Evolutionary conservation across 2,113 vertebrate species (phyloP), one percentile per base, ranked within the genome.

Genomic region (Heterocephalus glaber): DNA sequence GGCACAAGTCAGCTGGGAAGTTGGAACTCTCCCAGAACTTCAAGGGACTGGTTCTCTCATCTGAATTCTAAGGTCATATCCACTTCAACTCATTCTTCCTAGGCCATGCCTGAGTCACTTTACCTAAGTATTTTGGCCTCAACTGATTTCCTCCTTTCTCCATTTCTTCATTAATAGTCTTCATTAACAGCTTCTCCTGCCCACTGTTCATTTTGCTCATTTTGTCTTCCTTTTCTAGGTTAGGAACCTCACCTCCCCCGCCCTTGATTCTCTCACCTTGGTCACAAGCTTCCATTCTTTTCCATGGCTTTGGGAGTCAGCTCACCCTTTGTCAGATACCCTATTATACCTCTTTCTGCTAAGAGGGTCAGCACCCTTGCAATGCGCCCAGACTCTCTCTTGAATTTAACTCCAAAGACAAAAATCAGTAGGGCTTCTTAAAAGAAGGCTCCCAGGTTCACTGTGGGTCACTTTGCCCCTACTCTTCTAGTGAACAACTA

Each of bases 361-460:
- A 77, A 65, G 22, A 49, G 20, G 77, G 17, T 56, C 72, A 14
- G 41, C 41, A 54, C 60, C 66, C 24, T 44, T 94, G 74, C 38
- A 41, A n/a, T 52, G 11, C 54, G 13, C 24, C 12, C 28, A 58
- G 3, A 17, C 2, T 76, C 24, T 74, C 22, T 76, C 58, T 8
- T 63, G 80, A 89, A 86, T 86, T 92, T 93, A 89, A 49, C 6
- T 49, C n/a, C 24, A 89, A 8, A 66, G 30, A 20, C n/a, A 79
- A 47, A 61, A 81, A 68, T 66, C 65, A 65, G 30, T 1, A 77
- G 1, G 26, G 49, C 28, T 7, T 66, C 28, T 52, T 38, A 20
- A 33, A 58, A 77, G 49, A 56, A 77, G n/a, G 16, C 2, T 85
- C 35, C 16, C 3, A 38, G 41, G 10, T 72, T 85, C 16, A 47